Evolutionary conservation across 2,113 vertebrate genomes (phyloP), one percentile per base, ranked within the genome.

Genomic region (Callopanchax toddi): DNA sequence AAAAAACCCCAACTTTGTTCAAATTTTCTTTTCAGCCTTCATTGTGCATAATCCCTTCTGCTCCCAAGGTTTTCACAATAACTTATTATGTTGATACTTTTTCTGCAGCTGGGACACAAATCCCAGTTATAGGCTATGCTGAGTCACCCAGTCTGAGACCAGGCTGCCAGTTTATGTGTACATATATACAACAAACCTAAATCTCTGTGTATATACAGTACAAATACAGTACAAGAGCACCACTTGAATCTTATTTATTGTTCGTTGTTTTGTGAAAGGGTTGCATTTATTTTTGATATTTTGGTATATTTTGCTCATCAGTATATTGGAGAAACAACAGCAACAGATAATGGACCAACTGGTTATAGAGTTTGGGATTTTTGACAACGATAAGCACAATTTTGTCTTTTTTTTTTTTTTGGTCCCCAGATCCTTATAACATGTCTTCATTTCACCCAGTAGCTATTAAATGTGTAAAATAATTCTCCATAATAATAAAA

Each of bases 211-310:
- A 87, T 87, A 88, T 91, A 93, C 76, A 84, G 82, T 87, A 91
- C 89, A 89, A 89, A 90, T 88, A 91, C 88, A 87, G 85, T 83
- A 83, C 84, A 86, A 88, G 79, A 79, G 89, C 88, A 88, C 80
- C 89, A 89, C 79, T 85, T 89, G 82, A 87, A 81, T 89, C 88
- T 91, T 92, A 92, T 92, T 93, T 92, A 92, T 92, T 92, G 84
- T 83, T 89, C 85, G 79, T 89, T 85, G 81, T 92, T 91, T 90
- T 91, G 89, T 93, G 87, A 91, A 91, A 91, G 84, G 89, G 86
- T 91, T 91, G 89, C 87, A 91, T 91, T 92, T 92, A 91, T 91
- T 92, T 92, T 92, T 92, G 82, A 91, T 91, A 92, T 90, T 82
- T 84, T 82, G 76, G 64, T 87, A 72, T 89, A 89, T 90, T 83